Evolutionary conservation across 2,113 vertebrate species (phyloP), one percentile per base, ranked within the genome.

Genomic region (Mus spicilegus): DNA sequence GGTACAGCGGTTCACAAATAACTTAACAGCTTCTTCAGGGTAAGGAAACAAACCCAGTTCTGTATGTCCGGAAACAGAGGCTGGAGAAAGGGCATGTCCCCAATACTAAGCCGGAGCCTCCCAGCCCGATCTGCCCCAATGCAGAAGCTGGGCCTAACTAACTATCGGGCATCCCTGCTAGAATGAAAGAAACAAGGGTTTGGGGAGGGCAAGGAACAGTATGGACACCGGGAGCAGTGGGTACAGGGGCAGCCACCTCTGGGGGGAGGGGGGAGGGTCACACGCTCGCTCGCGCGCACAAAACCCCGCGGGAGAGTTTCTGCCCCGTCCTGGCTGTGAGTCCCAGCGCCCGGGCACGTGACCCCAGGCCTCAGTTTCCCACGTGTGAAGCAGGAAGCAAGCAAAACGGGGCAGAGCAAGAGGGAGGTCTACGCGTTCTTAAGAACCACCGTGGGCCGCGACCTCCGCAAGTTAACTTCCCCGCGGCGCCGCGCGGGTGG

Each of bases 391-490:
- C 65, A 87, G 65, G 85, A 87, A 87, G 46, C 85, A 1, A 10
- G 65, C 39, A 51, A 69, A 69, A 14, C 17, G 1, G 46, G 61
- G 30, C 65, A 24, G 42, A 51, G 61, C 19, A 28, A 65, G 65
- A 87, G 46, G 46, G 46, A 70, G 46, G 19, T 12, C 11, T 12
- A 4, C 19, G 65, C 85, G 28, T 51, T 33, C 49, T 61, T 26
- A 49, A 86, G 82, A 67, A 0, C 67, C 63, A 28, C 56, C 36
- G 46, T 78, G 16, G 42, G 19, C 76, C 4, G 85, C 26, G 39
- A 84, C 78, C 90, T 89, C 85, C 6, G 67, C 87, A 92, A 97
- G 97, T 93, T 95, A 97, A 97, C 95, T 98, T 98, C 73, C 96
- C 67, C 69, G 78, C 78, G 91, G 56, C 72, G 39, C 28, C 86